phyloP scores from a whole-genome alignment of 2,888 invertebrate species.

The Nesidiocoris tenuis region DNA sequence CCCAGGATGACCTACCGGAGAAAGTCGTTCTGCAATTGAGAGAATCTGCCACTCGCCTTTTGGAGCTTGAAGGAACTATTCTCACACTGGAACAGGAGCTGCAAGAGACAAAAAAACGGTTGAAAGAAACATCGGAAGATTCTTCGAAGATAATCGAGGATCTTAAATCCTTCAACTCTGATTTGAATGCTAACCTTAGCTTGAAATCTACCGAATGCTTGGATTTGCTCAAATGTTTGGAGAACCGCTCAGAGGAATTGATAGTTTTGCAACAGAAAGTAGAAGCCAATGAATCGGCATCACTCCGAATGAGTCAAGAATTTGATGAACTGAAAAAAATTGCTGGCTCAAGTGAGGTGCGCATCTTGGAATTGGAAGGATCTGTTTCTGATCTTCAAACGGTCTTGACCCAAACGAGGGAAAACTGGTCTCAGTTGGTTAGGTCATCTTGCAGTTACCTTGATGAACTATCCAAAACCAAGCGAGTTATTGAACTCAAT shows the following conservation, averaged over 20 bases:
- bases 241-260: background rate
- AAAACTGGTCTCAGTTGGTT: background rate
- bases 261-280: background rate
- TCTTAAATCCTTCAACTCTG: background rate
- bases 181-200: background rate
- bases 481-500: background rate
- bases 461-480: background rate
- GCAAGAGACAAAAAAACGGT: background rate
- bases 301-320: background rate
- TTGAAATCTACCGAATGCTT: background rate
- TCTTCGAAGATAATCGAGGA: background rate
- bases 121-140: background rate
- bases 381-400: background rate
- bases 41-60: no score
- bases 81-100: no score
- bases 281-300: background rate
- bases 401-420: background rate
- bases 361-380: background rate
- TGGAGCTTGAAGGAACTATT: no score
- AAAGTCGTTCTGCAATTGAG: no score
- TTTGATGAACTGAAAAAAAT: no score
- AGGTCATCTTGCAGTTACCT: background rate
- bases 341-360: no score
- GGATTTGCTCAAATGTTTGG: background rate
- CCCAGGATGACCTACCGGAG: background rate